Evolutionary conservation across 2,113 vertebrate species (phyloP).

Genomic region (Vireo altiloquus): DNA sequence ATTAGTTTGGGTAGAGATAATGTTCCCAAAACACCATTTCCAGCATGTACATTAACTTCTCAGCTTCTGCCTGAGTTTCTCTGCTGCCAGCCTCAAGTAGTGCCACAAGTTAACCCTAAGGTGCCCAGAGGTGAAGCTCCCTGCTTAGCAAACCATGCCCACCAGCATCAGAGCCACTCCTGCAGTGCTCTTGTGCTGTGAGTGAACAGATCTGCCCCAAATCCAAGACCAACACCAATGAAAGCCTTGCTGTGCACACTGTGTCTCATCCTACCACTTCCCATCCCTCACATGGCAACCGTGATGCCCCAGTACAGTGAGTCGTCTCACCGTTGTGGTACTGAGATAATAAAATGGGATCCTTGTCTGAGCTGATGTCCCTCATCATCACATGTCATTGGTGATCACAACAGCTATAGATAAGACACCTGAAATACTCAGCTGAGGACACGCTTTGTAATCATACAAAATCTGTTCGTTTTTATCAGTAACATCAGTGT

Average conservation of each 20-base stretch:
- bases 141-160: not conserved
- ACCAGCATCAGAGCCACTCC: not conserved
- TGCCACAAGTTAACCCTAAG: not conserved
- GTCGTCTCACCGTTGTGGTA: not conserved
- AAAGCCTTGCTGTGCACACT: not conserved
- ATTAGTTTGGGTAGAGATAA: not conserved
- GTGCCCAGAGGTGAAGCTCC: not conserved
- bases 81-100: not conserved
- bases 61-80: not conserved
- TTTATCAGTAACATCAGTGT: not conserved
- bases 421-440: not conserved
- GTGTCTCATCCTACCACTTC: not conserved
- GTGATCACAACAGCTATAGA: not conserved
- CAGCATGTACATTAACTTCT: not conserved
- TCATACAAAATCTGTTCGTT: not conserved
- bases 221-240: not conserved
- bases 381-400: not conserved
- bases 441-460: not conserved
- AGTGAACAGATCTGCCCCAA: not conserved
- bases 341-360: not conserved
- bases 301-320: not conserved
- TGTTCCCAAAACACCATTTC: not conserved
- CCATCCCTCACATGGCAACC: not conserved
- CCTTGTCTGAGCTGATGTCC: not conserved
- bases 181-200: not conserved